Base-by-base conservation (phyloP, 2,888 invertebrate species). In the Pseudococcus viburni region DNA sequence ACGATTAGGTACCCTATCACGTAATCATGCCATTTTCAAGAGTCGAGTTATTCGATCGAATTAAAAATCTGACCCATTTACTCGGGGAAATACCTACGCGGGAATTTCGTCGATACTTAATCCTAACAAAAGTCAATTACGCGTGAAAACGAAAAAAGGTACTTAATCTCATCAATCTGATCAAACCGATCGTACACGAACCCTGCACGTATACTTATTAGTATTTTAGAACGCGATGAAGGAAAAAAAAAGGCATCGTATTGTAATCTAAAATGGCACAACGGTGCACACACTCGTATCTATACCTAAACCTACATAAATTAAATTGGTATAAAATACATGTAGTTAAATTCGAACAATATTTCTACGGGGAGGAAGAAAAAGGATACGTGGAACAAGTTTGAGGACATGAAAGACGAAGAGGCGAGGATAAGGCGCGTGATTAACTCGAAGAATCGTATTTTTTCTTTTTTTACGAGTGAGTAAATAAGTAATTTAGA, bases 101-200 rank as follows among this genome's bases (percentile, higher is more conserved):
- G 6, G 12, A 73, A 73, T 59, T 59, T 33, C 26, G 19, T 11
- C 68, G 33, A 26, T 33, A 59, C 8, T 73, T 15, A 73, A 33
- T 22, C 26, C 68, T 5, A n/a, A 73, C 33, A 33, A 73, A 33
- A 33, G 68, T 26, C 33, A 33, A 33, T 33, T 33, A 73, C 12
- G 68, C 68, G 33, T 59, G 33, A 73, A 73, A 73, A 73, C 33
- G 68, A 73, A 33, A 33, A 73, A 73, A 73, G 33, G 33, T 73
- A 73, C 26, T 33, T 33, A 33, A 73, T 73, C 33, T 6, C 33
- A 33, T 73, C n/a, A 73, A 73, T 26, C 15, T 73, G 68, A 73
- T 26, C 33, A 73, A 33, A 33, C 33, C 33, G 68, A 73, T 73
- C 15, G 22, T 6, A 12, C 64, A 64, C 64, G 33, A 73, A 73